Percentiles rank a stretch among this genome's conserved stretches.
Conservation (phyloP, 2,888 invertebrate species). For the Furcula furcula region DNA sequence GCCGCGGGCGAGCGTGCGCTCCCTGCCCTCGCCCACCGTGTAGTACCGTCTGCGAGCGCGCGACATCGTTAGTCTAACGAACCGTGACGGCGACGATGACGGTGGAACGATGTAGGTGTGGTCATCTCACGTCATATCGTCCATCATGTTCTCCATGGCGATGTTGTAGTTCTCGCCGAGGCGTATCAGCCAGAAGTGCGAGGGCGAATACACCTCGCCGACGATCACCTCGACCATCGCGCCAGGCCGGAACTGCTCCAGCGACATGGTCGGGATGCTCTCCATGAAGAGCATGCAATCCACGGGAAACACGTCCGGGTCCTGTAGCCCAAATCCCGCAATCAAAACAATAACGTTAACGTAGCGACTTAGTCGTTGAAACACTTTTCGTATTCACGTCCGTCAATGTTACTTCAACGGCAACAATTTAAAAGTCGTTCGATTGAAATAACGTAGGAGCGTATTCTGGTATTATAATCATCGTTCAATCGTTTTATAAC, state of each 20-base stretch:
- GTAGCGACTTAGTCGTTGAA: too few relatives aligned
- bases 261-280: conserved; percentile 40
- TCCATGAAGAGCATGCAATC: conserved; percentile 67
- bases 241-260: conserved; percentile 37
- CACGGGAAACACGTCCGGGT: conserved; percentile 64
- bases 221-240: conserved; percentile 64
- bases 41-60: conserved; percentile 49
- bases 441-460: too few relatives aligned
- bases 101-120: neutral
- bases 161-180: conserved; percentile 47
- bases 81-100: too few relatives aligned
- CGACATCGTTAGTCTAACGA: neutral
- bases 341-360: too few relatives aligned
- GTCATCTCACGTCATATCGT: conserved; percentile 74
- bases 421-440: too few relatives aligned
- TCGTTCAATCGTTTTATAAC: too few relatives aligned
- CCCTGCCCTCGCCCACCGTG: conserved; percentile 39
- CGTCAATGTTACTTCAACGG: too few relatives aligned
- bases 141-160: conserved; percentile 73
- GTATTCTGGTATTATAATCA: too few relatives aligned
- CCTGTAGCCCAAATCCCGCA: too few relatives aligned
- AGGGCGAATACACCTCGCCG: conserved; percentile 80
- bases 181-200: conserved; percentile 80
- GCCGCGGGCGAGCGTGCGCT: conserved; percentile 49
- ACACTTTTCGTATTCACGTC: too few relatives aligned